These are phyloP conservation scores for Porites rus DNA, from an alignment of 92 coral and sea anemone species.

Conservation along the genomic window DNA sequence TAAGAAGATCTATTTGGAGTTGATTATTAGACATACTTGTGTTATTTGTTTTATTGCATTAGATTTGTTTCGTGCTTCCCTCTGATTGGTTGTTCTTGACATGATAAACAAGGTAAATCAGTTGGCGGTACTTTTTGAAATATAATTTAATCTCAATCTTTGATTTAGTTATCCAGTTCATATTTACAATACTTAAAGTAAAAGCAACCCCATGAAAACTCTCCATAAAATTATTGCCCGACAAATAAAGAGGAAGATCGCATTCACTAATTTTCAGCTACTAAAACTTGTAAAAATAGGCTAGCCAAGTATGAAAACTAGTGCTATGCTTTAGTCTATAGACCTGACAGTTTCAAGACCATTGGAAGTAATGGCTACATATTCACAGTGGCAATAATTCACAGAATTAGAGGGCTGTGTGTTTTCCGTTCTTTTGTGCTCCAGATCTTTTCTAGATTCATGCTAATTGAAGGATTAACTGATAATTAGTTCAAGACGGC, in stretches of 20 bases:
- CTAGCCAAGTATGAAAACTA: too few species aligned
- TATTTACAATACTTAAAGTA: conserved; percentile 29
- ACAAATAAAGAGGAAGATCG: too few species aligned
- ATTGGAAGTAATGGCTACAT: not conserved
- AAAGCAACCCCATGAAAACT: not conserved
- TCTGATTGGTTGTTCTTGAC: not conserved
- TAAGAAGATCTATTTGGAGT: too few species aligned
- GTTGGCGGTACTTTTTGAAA: not conserved
- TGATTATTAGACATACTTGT: too few species aligned
- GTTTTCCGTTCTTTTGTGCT: conserved; percentile 5
- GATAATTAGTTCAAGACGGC: not conserved
- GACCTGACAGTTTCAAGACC: too few species aligned
- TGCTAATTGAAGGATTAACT: not conserved
- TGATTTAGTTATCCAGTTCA: not conserved
- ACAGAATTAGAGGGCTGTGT: not conserved
- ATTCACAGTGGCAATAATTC: not conserved
- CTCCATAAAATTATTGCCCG: not conserved
- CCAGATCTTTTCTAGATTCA: not conserved
- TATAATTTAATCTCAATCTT: not conserved
- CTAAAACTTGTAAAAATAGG: not conserved
- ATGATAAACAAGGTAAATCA: too few species aligned
- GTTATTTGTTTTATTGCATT: too few species aligned
- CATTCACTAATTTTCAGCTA: too few species aligned
- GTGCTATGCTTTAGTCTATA: too few species aligned
- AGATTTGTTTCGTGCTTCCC: too few species aligned